Base-by-base conservation (phyloP, 2,113 vertebrate species). In the Sorex fumeus region DNA sequence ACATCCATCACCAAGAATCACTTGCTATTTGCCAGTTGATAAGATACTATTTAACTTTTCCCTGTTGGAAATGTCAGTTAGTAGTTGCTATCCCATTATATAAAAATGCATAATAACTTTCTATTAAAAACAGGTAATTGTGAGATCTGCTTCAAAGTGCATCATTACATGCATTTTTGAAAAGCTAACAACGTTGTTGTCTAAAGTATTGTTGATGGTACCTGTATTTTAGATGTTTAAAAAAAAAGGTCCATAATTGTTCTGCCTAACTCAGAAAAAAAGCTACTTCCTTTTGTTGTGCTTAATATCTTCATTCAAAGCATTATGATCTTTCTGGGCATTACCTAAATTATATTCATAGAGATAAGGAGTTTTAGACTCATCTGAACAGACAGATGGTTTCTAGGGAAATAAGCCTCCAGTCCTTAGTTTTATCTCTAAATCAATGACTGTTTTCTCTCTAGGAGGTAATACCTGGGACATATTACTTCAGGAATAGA, bases 41-140 rank as follows among this genome's bases (percentile, higher is more conserved):
- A 87, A 77, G 74, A 69, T 87, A 83, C 75, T 91, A 85, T 90
- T 97, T 97, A 96, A 94, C 32, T 95, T 95, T 95, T 93, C 71
- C 32, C 28, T 45, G 43, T 87, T 78, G 53, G 69, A 96, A 97
- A 96, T 87, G 15, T 96, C 90, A 96, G n/a, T 95, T 79, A 95
- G 70, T 64, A 91, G 76, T 89, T 71, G 27, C 47, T 96, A 83
- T 91, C 84, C 8, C 3, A 90, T 88, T 96, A 90, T 82, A 36
- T 79, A 60, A 95, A 96, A 93, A 93, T 88, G 81, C 47, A 30
- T 90, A 95, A 96, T 43, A 76, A 70, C 80, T 47, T 95, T 93
- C 92, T 83, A 69, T 70, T 95, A 95, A 93, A 32, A 75, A 79
- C 16, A 93, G 66, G 79, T 94, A 5, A 88, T 90, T 95, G 92